Percentiles rank a stretch among this genome's conserved stretches.
Conservation (phyloP, 2,113 vertebrate species). For the Coptodon bakossiorum region DNA sequence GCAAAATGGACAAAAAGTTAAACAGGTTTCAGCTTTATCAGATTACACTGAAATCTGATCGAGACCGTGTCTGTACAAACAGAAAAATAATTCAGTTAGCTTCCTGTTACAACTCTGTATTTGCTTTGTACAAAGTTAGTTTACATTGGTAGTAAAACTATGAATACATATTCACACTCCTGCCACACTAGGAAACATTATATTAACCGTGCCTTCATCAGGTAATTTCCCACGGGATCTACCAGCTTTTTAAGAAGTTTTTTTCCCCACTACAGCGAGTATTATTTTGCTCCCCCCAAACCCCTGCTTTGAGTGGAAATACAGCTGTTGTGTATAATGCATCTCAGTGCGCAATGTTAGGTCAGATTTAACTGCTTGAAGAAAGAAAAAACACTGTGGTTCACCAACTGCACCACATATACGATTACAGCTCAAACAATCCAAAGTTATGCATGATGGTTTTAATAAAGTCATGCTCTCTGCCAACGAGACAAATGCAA, state of each 20-base stretch:
- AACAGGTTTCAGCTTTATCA: neutral
- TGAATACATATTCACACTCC: neutral
- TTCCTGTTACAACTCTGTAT: neutral
- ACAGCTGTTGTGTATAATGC: neutral
- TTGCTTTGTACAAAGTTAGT: neutral
- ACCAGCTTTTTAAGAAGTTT: neutral
- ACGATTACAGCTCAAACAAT: neutral
- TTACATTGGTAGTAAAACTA: neutral
- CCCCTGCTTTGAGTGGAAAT: neutral
- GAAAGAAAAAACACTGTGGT: neutral
- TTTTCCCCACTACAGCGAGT: fast-evolving
- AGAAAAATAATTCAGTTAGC: neutral
- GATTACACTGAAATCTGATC: neutral
- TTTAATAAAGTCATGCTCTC: neutral
- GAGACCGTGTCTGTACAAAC: neutral
- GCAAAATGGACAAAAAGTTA: neutral
- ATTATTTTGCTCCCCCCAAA: neutral
- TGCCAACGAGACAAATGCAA: neutral
- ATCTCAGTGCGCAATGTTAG: neutral
- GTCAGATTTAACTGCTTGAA: neutral
- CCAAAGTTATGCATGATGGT: neutral
- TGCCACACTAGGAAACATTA: neutral
- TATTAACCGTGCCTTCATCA: neutral
- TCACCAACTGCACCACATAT: neutral
- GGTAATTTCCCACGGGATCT: neutral